phyloP scores from a whole-genome alignment of 1,140 invertebrate species.

The Rhagoletis zephyria region DNA sequence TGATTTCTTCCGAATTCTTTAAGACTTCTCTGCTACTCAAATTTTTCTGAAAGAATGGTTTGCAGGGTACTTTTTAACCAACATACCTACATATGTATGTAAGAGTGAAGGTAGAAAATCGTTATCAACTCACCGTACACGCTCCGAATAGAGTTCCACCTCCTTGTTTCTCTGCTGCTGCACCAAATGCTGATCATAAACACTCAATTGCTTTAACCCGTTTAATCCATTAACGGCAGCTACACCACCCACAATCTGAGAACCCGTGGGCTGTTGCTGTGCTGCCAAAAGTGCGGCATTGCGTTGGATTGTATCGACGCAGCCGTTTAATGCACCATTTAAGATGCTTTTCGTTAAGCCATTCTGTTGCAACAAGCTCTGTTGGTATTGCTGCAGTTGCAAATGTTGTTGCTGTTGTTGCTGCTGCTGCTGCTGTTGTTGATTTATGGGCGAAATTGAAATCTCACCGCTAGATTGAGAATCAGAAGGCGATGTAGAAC shows the following conservation, averaged over 20 bases:
- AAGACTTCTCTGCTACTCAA: too few relatives aligned
- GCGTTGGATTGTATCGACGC: slow-evolving; percentile 15
- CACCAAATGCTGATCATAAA: slow-evolving; percentile 75
- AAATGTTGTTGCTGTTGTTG: slow-evolving; percentile 55
- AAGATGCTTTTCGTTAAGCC: slow-evolving; percentile 60
- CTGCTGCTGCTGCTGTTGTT: slow-evolving; percentile 60
- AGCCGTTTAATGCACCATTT: slow-evolving; percentile 55
- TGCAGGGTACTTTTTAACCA: too few relatives aligned
- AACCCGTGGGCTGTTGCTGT: slow-evolving; percentile 51
- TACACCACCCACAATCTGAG: slow-evolving; percentile 19
- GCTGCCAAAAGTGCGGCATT: slow-evolving; percentile 46
- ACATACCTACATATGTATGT: neutral
- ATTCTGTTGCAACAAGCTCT: slow-evolving; percentile 61
- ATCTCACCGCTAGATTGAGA: slow-evolving; percentile 81
- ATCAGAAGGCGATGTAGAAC: slow-evolving; percentile 80
- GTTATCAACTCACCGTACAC: slow-evolving; percentile 79
- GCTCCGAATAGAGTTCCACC: slow-evolving; percentile 85
- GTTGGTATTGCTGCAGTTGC: slow-evolving; percentile 55
- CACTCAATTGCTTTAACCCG: slow-evolving; percentile 71
- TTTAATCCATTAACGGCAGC: slow-evolving; percentile 63
- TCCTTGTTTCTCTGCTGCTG: slow-evolving; percentile 76
- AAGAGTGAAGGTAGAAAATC: neutral
- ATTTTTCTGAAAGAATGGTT: too few relatives aligned
- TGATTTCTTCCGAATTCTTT: too few relatives aligned
- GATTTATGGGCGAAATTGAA: slow-evolving; percentile 74